phyloP scores from a whole-genome alignment of 2,888 invertebrate genomes.

The Drosophila incognita region DNA sequence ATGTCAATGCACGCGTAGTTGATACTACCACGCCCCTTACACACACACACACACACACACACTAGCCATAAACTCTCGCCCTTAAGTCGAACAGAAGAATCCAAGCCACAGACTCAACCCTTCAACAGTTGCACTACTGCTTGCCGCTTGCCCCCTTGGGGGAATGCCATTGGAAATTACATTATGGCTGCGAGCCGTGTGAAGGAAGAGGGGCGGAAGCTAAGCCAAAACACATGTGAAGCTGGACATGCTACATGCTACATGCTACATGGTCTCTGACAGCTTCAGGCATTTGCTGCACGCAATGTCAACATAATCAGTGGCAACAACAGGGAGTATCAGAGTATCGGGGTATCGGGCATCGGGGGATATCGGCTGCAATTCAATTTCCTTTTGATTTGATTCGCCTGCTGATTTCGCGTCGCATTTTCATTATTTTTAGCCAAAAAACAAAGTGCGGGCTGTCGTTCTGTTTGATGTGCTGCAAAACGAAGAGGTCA shows the following conservation, averaged over 20 bases:
- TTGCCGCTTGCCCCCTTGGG: constrained; percentile 13
- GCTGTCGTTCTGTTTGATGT: constrained; percentile 6
- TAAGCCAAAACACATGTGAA: constrained; percentile 13
- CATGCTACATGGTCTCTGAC: constrained; percentile 13
- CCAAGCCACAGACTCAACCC: constrained; percentile 31
- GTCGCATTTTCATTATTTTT: constrained; percentile 52
- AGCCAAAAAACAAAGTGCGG: constrained; percentile 34
- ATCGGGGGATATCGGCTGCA: constrained; percentile 51
- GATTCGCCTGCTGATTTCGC: constrained; percentile 49
- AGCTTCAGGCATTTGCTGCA: constrained; percentile 62
- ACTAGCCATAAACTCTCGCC: constrained; percentile 13
- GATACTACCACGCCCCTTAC: constrained; percentile 25
- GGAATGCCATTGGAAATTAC: constrained; percentile 66
- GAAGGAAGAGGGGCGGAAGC: neutral
- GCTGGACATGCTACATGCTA: constrained; percentile 31
- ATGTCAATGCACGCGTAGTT: constrained; percentile 73
- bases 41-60: neutral
- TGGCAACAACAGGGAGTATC: constrained; percentile 19
- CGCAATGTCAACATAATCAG: constrained; percentile 75
- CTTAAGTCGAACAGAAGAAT: constrained; percentile 15
- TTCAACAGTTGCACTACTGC: constrained; percentile 36
- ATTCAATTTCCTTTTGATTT: constrained; percentile 73
- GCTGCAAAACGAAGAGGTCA: constrained; percentile 17
- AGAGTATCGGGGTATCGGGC: neutral
- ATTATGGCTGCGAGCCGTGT: constrained; percentile 49